Evolutionary conservation across 1,140 invertebrate genomes (phyloP), one percentile per base, ranked within the genome.

Genomic region (Chelonus insularis): DNA sequence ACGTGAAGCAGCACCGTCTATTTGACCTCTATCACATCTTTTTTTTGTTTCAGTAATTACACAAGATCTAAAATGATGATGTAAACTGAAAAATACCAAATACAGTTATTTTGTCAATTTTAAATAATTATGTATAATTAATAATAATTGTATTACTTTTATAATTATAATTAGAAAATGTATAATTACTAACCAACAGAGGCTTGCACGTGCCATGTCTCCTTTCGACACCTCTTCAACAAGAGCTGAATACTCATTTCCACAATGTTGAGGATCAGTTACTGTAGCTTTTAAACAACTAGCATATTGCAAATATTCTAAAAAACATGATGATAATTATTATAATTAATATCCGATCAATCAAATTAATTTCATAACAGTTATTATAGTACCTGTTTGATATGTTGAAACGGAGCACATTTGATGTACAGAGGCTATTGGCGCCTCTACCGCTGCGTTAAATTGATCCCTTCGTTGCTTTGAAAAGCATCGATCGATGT

Each of bases 301-400:
- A 0, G 86, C 85, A 63, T 86, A 83, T 63, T 83, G 82, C 25
- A 86, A 75, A 68, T 87, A 87, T 70, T 87, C 86, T 85, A 70
- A 9, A 71, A 66, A 59, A 60, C n/a, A n/a, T n/a, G n/a, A n/a
- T n/a, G n/a, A n/a, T n/a, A n/a, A n/a, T n/a, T n/a, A n/a, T n/a
- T n/a, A n/a, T n/a, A n/a, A n/a, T n/a, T n/a, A n/a, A n/a, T n/a
- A n/a, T 29, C 25, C 25, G 25, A 29, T 4, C 25, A 18, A 52
- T 32, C 29, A 4, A 29, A 4, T 11, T n/a, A 16, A 2, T 9
- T 57, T 21, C 20, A 18, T 43, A 6, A 36, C 21, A 6, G 39
- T 41, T 18, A 36, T 9, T 57, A 18, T 43, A 25, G 29, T 54
- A 85, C 85, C 84, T 68, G 80, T 74, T 73, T 86, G 85, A 70